A percentile compares a stretch with the other conserved stretches of the same genome.
phyloP scores from a whole-genome alignment of 2,888 invertebrate species.

The Cremastobaeus sp. region DNA sequence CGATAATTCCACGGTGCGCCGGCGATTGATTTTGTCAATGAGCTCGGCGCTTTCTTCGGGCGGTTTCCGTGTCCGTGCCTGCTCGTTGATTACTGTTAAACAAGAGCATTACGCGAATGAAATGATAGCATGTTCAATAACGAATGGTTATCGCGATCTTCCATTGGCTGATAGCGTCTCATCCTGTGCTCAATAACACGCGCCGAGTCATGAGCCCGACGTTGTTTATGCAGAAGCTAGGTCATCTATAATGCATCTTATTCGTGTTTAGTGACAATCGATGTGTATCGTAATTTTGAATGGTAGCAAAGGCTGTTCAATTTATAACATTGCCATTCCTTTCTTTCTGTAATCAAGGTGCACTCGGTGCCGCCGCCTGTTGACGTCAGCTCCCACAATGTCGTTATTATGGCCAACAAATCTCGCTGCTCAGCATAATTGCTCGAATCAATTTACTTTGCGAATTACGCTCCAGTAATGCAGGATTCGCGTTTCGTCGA shows the following conservation, averaged over 20 bases:
- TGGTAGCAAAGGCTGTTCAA: constrained; percentile 17
- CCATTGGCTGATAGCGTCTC: constrained; percentile 26
- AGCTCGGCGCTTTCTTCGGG: not conserved
- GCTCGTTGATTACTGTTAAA: constrained; percentile 10
- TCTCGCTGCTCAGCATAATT: too few relatives aligned
- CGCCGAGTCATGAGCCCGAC: constrained; percentile 8
- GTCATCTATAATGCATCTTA: constrained; percentile 71
- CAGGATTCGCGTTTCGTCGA: too few relatives aligned
- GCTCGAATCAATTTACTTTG: too few relatives aligned
- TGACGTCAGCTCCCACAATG: too few relatives aligned
- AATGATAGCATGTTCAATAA: constrained; percentile 37
- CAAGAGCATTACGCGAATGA: constrained; percentile 15
- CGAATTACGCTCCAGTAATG: too few relatives aligned
- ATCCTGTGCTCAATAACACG: constrained; percentile 34
- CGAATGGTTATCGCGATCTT: constrained; percentile 40
- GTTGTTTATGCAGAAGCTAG: constrained; percentile 31
- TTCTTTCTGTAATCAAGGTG: not conserved
- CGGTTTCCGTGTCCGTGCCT: not conserved
- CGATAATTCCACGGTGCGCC: too few relatives aligned
- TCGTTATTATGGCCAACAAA: too few relatives aligned
- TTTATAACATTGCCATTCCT: constrained; percentile 8
- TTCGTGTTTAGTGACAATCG: constrained; percentile 65
- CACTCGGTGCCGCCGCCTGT: not conserved
- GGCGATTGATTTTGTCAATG: too few relatives aligned
- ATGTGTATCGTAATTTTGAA: constrained; percentile 64